Evolutionary conservation across 2,797 vertebrate species (phyloP).

Genomic region (Acanthis flammea): DNA sequence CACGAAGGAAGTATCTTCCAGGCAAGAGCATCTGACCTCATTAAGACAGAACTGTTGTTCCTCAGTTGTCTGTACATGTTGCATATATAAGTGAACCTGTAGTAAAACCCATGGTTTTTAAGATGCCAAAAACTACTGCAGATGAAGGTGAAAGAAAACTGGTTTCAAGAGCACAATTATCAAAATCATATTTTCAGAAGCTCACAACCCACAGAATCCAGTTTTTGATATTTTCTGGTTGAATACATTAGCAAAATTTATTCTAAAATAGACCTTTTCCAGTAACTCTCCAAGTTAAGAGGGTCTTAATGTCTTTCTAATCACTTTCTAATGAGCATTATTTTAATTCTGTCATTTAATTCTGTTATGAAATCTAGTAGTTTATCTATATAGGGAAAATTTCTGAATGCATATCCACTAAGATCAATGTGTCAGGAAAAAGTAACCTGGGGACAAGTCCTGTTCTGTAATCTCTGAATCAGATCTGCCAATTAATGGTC

Average conservation of each 20-base stretch:
- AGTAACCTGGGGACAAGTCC: not conserved
- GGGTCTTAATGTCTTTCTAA: not conserved
- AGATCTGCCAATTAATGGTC: not conserved
- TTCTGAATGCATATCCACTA: not conserved
- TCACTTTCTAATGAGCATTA: not conserved
- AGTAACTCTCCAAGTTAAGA: not conserved
- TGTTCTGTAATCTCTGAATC: not conserved
- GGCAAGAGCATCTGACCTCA: conserved; percentile 27
- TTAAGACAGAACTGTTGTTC: conserved; percentile 23
- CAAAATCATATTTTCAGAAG: not conserved
- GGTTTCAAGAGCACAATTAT: not conserved
- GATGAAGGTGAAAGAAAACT: not conserved
- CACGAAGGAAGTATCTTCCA: conserved; percentile 3
- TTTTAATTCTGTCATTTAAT: not conserved
- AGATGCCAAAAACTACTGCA: not conserved
- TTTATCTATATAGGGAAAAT: not conserved
- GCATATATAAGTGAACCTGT: not conserved
- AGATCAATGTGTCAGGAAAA: not conserved
- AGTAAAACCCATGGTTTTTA: not conserved
- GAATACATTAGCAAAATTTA: not conserved
- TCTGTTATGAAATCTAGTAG: not conserved
- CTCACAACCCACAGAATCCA: not conserved
- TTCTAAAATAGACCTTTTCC: not conserved
- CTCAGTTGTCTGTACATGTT: conserved; percentile 12
- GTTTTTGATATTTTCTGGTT: not conserved